A percentile compares a stretch with the other conserved stretches of the same genome.
Evolutionary conservation across 2,888 invertebrate genomes (phyloP).

Genomic region (Drosophila vallismaia): DNA sequence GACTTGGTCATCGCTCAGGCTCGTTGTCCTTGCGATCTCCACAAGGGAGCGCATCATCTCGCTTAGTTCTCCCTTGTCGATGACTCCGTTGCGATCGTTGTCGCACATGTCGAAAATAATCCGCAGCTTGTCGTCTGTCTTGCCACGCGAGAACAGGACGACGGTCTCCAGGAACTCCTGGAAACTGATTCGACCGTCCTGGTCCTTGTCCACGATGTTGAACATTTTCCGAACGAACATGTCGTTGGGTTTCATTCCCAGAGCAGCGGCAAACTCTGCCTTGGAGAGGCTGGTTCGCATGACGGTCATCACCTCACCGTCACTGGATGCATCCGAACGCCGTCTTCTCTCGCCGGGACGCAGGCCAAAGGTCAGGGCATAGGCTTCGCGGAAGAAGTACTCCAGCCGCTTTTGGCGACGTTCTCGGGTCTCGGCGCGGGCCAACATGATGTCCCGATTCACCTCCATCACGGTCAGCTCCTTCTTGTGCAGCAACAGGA

Average conservation of each 20-base stretch:
- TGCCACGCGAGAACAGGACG: constrained; percentile 94
- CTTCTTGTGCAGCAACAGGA: constrained; percentile 92
- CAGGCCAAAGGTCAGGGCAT: constrained; percentile 95
- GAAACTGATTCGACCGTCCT: constrained; percentile 96
- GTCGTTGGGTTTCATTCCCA: constrained; percentile 97
- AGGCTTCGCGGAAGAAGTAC: constrained; percentile 98
- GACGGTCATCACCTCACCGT: constrained; percentile 94
- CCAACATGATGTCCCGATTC: constrained; percentile 92
- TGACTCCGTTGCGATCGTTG: constrained; percentile 96
- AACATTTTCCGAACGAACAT: constrained; percentile 99
- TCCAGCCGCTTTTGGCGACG: constrained; percentile 95
- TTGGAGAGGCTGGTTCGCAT: constrained; percentile 96
- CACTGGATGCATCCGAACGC: constrained; percentile 88
- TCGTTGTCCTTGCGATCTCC: constrained; percentile 96
- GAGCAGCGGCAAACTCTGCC: constrained; percentile 96
- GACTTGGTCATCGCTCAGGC: constrained; percentile 94
- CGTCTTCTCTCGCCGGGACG: constrained; percentile 92
- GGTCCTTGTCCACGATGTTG: constrained; percentile 97
- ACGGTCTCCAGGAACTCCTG: constrained; percentile 98
- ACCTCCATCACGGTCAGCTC: constrained; percentile 90
- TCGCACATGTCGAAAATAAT: constrained; percentile 99
- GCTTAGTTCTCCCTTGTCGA: constrained; percentile 95
- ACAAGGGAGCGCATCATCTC: constrained; percentile 97
- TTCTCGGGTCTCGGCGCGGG: constrained; percentile 96
- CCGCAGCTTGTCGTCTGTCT: constrained; percentile 95